phyloP scores from a whole-genome alignment of 2,797 vertebrate species.

The Sternotherus odoratus region DNA sequence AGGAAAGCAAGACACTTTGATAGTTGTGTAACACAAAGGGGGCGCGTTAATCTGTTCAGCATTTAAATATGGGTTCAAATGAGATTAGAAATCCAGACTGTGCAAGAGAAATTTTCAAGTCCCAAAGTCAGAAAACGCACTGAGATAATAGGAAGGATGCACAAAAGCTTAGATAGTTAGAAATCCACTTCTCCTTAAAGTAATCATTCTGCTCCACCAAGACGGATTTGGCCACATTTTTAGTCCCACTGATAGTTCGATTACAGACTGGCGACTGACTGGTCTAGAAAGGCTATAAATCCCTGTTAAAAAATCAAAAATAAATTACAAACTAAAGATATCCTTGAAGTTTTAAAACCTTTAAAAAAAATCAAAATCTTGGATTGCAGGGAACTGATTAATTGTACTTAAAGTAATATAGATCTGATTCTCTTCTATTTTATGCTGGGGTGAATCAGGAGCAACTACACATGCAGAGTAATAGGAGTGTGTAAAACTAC shows the following conservation, averaged over 20 bases:
- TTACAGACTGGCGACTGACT: constrained; percentile 47
- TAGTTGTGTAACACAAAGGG: constrained; percentile 52
- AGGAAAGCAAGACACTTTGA: constrained; percentile 19
- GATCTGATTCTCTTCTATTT: not conserved
- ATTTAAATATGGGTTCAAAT: constrained; percentile 67
- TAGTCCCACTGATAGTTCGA: constrained; percentile 50
- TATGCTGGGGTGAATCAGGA: not conserved
- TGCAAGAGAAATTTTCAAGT: constrained; percentile 63
- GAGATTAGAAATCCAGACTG: constrained; percentile 61
- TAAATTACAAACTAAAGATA: constrained; percentile 27
- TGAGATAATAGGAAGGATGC: constrained; percentile 61
- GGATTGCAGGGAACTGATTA: not conserved
- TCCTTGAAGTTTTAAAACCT: not conserved
- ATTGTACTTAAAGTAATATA: not conserved
- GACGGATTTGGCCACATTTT: not conserved
- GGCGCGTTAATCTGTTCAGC: constrained; percentile 58
- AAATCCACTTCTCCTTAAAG: constrained; percentile 48
- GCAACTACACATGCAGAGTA: not conserved
- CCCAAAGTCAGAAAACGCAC: constrained; percentile 52
- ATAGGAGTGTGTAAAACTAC: not conserved
- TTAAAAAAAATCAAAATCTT: constrained; percentile 3
- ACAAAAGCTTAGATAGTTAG: constrained; percentile 43
- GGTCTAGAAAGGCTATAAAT: constrained; percentile 42
- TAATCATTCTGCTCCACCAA: constrained; percentile 44
- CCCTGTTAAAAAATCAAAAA: not conserved